Evolutionary conservation across 2,888 invertebrate genomes (phyloP).

Genomic region (Himalopsyche kuldschensis): DNA sequence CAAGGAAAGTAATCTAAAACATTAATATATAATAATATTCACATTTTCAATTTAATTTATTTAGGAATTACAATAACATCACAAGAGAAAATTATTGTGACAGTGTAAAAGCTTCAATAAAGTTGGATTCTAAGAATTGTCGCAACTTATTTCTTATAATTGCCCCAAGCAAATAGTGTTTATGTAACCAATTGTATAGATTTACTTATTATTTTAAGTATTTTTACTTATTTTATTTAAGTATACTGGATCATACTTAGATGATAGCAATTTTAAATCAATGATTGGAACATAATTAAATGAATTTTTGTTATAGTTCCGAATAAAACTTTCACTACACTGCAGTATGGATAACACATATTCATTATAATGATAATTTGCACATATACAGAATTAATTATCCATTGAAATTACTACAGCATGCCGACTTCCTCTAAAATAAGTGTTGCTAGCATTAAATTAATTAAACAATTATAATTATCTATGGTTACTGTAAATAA

Average conservation of each 20-base stretch:
- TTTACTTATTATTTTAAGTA: neutral
- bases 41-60: too few relatives aligned
- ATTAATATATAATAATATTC: too few relatives aligned
- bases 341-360: neutral
- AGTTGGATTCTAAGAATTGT: too few relatives aligned
- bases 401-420: neutral
- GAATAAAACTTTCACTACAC: neutral
- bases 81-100: too few relatives aligned
- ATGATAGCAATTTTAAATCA: neutral
- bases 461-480: neutral
- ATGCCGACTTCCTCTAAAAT: neutral
- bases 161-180: too few relatives aligned
- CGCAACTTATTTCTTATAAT: too few relatives aligned
- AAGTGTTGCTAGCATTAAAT: neutral
- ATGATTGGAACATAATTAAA: neutral
- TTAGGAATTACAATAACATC: too few relatives aligned
- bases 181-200: neutral
- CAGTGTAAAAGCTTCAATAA: too few relatives aligned
- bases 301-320: neutral
- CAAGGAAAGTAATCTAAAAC: too few relatives aligned
- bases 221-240: neutral
- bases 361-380: neutral
- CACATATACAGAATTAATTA: neutral
- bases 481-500: neutral
- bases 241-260: neutral